A percentile compares a stretch with the other conserved stretches of the same genome.
Evolutionary conservation across 1,140 invertebrate species (phyloP).

Genomic region (Drosophila guanche): DNA sequence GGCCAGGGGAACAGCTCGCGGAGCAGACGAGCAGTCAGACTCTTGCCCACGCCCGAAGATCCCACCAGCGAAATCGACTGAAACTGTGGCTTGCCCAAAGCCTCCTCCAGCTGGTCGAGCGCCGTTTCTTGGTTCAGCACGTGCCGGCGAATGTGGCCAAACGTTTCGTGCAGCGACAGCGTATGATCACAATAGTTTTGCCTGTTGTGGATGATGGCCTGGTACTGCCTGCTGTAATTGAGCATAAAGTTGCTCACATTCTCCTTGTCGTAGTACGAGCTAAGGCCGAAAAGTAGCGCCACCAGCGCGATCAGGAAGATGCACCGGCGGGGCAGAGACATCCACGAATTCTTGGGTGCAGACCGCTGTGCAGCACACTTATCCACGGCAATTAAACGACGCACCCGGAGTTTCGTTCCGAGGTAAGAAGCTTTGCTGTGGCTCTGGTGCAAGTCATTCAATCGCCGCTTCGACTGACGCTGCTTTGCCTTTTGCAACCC

Average conservation of each 20-base stretch:
- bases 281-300: no score
- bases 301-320: no score
- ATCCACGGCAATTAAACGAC: no score
- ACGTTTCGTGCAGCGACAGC: conserved; percentile 26
- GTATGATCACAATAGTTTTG: conserved; percentile 53
- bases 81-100: conserved; percentile 32
- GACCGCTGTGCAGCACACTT: no score
- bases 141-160: conserved; percentile 14
- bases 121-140: conserved; percentile 60
- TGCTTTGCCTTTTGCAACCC: no score
- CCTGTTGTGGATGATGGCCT: conserved; percentile 60
- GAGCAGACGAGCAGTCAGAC: conserved; percentile 36
- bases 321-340: no score
- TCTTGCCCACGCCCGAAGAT: conserved; percentile 55
- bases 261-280: neutral
- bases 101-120: conserved; percentile 42
- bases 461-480: no score
- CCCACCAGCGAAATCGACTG: conserved; percentile 49
- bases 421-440: no score
- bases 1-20: conserved; percentile 47
- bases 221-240: conserved; percentile 39
- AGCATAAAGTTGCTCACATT: conserved; percentile 30
- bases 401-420: no score
- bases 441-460: no score
- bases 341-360: no score